These are phyloP conservation scores for Sphenodon punctatus DNA, from an alignment of 2,797 vertebrate species.

Conservation along the genomic window DNA sequence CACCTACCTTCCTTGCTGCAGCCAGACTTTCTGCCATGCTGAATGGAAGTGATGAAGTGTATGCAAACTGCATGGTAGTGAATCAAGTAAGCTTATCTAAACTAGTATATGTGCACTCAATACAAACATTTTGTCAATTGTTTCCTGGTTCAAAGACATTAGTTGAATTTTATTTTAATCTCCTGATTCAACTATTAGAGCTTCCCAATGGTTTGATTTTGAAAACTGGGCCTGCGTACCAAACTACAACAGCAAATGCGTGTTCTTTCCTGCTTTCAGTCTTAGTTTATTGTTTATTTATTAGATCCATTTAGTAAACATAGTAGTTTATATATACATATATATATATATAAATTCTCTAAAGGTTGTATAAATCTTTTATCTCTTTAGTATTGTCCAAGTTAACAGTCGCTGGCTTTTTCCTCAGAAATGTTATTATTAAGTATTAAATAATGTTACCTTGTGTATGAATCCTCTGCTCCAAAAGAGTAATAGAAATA, in stretches of 20 bases:
- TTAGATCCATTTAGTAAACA: not conserved
- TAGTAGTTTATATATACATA: too few relatives aligned
- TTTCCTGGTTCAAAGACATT: not conserved
- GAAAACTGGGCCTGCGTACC: not conserved
- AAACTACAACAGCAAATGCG: not conserved
- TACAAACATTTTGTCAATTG: not conserved
- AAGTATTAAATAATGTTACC: too few relatives aligned
- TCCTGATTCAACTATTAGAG: not conserved
- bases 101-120: not conserved
- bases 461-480: not conserved
- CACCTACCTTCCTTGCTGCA: constrained; percentile 77
- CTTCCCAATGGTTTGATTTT: not conserved
- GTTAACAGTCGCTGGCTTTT: not conserved
- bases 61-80: constrained; percentile 79
- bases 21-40: constrained; percentile 81
- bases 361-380: not conserved
- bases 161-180: not conserved
- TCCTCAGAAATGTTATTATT: too few relatives aligned
- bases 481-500: not conserved
- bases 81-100: constrained; percentile 69
- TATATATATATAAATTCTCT: too few relatives aligned
- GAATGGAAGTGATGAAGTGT: constrained; percentile 84
- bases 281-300: not conserved
- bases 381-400: not conserved
- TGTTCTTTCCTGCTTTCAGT: not conserved